Evolutionary conservation across 2,113 vertebrate genomes (phyloP), one percentile per base, ranked within the genome.

Genomic region (Chelonoidis abingdonii): DNA sequence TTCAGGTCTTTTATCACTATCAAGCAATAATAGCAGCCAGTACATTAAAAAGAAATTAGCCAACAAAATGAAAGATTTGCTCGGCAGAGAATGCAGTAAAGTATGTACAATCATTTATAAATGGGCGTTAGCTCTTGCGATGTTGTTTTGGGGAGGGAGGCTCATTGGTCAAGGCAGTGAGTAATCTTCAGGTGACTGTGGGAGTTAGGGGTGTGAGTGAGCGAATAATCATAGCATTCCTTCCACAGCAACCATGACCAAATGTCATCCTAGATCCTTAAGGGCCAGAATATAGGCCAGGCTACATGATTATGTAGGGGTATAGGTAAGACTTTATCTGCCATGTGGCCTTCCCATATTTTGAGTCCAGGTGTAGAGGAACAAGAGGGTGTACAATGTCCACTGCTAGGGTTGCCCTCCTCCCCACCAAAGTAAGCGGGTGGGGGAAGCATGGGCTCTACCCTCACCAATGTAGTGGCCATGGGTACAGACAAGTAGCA

Each of bases 1-100:
- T 97, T 96, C 83, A 88, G 86, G 93, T 96, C 92, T 96, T 96
- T 93, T 95, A 95, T 97, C 96, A 95, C 87, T 92, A 95, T 88
- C 86, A 86, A 91, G 94, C 94, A 97, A 97, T 95, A 96, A 96
- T 93, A 97, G 94, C 93, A 96, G 92, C 90, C 19, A 94, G 25
- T 50, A 65, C 94, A 97, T 97, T 95, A 97, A 97, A 96, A 97
- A 96, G 92, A 97, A 94, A 97, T 94, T 93, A 95, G 82, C 65
- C 56, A 1, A 96, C 94, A 96, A 96, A 97, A 93, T 94, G 94
- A 93, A 97, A 95, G 91, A 96, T 97, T 95, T 97, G 88, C 90
- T 94, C 92, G 88, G 82, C 65, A 94, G 93, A 91, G 90, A 95
- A 95, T 83, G 72, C 1, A 5, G 82, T 86, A 93, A 89, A 80